Base-by-base conservation (phyloP, 2,888 invertebrate species). In the Rhyacophila evoluta region DNA sequence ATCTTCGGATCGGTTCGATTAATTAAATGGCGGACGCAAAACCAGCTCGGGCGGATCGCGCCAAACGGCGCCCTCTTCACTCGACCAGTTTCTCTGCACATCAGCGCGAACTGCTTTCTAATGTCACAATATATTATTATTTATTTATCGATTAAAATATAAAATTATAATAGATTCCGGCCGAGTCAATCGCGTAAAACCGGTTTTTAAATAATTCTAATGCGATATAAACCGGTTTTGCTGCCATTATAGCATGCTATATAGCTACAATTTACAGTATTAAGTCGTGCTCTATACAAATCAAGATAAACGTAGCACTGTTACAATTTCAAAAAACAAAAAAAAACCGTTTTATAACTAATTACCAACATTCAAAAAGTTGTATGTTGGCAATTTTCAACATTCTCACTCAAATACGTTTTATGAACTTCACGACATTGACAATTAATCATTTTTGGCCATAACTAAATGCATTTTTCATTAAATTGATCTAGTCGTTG, bases 21-120 rank as follows among this genome's bases (percentile, higher is more conserved):
- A 72, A 72, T 72, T 72, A 37, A 72, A 72, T 37, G 72, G 72
- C 72, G 72, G 72, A 38, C 55, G 55, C 27, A 38, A 19, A 72
- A 72, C 72, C 38, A 72, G 72, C 36, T 72, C 72, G 72, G 72
- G 2, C 36, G 25, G 55, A 55, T 19, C 55, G 19, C 55, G 55
- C 55, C 55, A 55, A 55, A 55, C 19, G 55, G 55, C 55, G 12
- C 55, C 55, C 55, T 55, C 55, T 55, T 55, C 55, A 19, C 12
- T 15, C 55, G 55, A 25, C 55, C 55, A 55, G 55, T 55, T 55
- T 25, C 55, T 19, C 25, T 19, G 55, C 55, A 25, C 55, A 55
- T 55, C 55, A 55, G 19, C 38, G 15, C n/a, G n/a, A n/a, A n/a
- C n/a, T n/a, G 72, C 72, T 72, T 72, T 72, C 72, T 72, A 72